Evolutionary conservation across 2,888 invertebrate genomes (phyloP).

Genomic region (Congeria kusceri): DNA sequence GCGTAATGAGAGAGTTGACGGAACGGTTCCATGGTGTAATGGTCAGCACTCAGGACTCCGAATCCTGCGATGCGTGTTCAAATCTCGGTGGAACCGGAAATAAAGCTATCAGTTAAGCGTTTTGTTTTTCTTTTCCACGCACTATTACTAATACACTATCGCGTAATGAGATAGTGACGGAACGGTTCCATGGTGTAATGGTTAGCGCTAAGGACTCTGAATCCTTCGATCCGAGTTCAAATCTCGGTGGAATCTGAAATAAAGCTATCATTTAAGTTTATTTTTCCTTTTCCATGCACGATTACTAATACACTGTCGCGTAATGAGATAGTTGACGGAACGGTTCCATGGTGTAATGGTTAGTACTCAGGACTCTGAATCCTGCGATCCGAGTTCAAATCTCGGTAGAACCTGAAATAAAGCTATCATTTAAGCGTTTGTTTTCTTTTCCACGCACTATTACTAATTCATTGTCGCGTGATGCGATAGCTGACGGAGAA

Average conservation of each 20-base stretch:
- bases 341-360: conserved; percentile 11
- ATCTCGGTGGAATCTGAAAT: conserved; percentile 4
- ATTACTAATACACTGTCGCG: too few relatives aligned
- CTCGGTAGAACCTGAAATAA: not conserved
- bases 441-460: not conserved
- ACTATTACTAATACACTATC: not conserved
- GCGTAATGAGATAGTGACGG: too few relatives aligned
- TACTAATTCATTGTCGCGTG: not conserved
- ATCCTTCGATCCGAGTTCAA: conserved; percentile 9
- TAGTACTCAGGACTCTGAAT: conserved; percentile 8
- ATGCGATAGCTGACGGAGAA: not conserved
- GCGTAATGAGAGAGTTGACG: not conserved
- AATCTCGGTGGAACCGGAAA: conserved; percentile 10
- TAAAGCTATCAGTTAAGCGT: too few relatives aligned
- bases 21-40: conserved; percentile 6
- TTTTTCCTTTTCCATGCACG: too few relatives aligned
- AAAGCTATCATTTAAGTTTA: too few relatives aligned
- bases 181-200: conserved; percentile 7
- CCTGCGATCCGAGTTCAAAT: conserved; percentile 9
- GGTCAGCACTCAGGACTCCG: conserved; percentile 11
- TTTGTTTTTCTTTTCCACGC: not conserved
- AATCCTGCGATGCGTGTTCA: conserved; percentile 9
- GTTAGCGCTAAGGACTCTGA: conserved; percentile 7
- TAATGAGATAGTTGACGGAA: too few relatives aligned
- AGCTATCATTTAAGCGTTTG: too few relatives aligned